phyloP scores from a whole-genome alignment of 1,140 invertebrate species.

The Saccostrea echinata region DNA sequence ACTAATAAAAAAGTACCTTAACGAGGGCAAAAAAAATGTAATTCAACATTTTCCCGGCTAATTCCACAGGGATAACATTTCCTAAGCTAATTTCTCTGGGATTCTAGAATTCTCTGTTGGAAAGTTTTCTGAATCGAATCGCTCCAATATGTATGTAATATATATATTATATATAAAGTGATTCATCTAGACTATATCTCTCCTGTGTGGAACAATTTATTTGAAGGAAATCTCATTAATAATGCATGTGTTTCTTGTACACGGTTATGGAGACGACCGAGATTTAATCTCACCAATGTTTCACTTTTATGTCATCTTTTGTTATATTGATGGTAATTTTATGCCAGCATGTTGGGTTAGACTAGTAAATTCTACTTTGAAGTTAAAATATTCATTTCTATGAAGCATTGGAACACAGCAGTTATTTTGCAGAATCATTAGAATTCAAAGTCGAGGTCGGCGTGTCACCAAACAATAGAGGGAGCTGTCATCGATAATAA shows the following conservation, averaged over 20 bases:
- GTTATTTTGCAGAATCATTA: neutral
- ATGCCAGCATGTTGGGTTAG: neutral
- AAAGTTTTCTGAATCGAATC: too few species aligned
- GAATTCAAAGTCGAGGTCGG: conserved; percentile 3
- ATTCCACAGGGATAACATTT: too few species aligned
- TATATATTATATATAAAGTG: too few species aligned
- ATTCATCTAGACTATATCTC: too few species aligned
- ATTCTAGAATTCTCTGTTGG: too few species aligned
- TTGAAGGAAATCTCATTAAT: too few species aligned
- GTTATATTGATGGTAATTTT: neutral
- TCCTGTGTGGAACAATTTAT: too few species aligned
- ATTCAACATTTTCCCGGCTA: too few species aligned
- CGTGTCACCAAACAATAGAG: neutral
- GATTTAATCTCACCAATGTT: neutral
- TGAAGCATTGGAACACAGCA: neutral
- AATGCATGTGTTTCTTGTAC: neutral
- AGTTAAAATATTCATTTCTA: neutral
- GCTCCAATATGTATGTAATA: too few species aligned
- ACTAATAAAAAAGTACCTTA: too few species aligned
- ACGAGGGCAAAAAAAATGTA: too few species aligned
- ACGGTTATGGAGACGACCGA: neutral
- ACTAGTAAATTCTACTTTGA: neutral
- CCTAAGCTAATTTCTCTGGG: too few species aligned
- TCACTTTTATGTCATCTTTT: neutral
- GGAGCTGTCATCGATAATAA: conserved; percentile 8